Base-by-base conservation (phyloP, 2,888 invertebrate species). In the Drosophila mercatorum region DNA sequence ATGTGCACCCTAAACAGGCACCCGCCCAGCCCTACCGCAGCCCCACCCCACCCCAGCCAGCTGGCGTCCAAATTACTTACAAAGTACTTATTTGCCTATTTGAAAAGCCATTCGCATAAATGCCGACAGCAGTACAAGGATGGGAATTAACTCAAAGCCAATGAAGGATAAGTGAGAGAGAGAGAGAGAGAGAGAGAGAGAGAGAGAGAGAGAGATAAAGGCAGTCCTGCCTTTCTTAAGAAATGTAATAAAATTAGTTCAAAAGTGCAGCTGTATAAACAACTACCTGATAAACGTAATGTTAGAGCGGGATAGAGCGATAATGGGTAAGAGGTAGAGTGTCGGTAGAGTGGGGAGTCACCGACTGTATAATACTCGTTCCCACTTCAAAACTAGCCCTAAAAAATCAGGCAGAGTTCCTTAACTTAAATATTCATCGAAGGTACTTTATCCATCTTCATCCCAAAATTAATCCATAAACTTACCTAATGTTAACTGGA, bases 41-140 rank as follows among this genome's bases (percentile, higher is more conserved):
- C 46, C 44, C 38, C 46, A 55, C 49, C 41, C 38, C 49, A 22
- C 6, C 7, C 22, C 26, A 26, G 5, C 34, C 76, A 82, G 67
- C 74, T 75, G 83, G 58, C 74, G 56, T 49, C 75, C 78, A 67
- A 77, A 83, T 89, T 84, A 88, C 89, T 84, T 86, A 84, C 89
- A 83, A 84, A 89, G 84, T 87, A 89, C 87, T 89, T 84, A 84
- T 81, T 89, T 83, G 84, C 89, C 84, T 78, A 89, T 84, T 84
- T 72, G 71, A 72, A 81, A 89, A 89, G 78, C 63, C 78, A 84
- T 89, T 89, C 74, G 68, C 62, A 72, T 78, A 78, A 88, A 89
- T 72, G 70, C 47, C 67, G 75, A 46, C 63, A 78, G 58, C 55
- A 68, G 57, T 52, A 26, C 41, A 53, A 52, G 46, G 57, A 68